Percentiles rank a stretch among this genome's conserved stretches.
These are phyloP conservation scores for Azorinus chamasolen DNA, from an alignment of 2,888 invertebrate genomes.

Conservation along the genomic window DNA sequence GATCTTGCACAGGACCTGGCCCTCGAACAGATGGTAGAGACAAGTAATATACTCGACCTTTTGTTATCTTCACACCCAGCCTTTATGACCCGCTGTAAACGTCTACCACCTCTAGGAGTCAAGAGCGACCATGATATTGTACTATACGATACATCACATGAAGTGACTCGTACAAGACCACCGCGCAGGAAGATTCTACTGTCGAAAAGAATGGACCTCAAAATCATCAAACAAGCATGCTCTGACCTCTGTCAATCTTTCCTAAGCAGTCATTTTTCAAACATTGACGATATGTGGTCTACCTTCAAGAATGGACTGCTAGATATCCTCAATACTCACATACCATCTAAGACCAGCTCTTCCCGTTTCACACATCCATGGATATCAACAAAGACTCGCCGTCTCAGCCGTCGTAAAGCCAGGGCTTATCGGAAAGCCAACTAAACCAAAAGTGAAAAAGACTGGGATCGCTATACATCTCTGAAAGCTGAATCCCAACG, in stretches of 20 bases:
- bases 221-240: conserved; percentile 19
- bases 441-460: no score
- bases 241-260: background rate
- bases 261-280: background rate
- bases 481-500: no score
- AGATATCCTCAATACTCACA: no score
- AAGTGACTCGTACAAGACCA: conserved; percentile 27
- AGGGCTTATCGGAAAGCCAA: no score
- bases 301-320: no score
- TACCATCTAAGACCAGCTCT: no score
- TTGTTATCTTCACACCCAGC: conserved; percentile 38
- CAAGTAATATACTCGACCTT: conserved; percentile 41
- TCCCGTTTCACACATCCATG: no score
- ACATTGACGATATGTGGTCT: background rate
- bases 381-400: no score
- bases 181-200: conserved; percentile 28
- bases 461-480: no score
- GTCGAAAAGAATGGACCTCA: conserved; percentile 18
- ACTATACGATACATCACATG: conserved; percentile 25
- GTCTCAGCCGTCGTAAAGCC: no score
- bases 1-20: conserved; percentile 23
- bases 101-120: conserved; percentile 31
- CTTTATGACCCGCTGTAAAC: conserved; percentile 33
- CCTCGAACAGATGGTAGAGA: conserved; percentile 43
- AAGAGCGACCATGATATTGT: conserved; percentile 53